These are phyloP conservation scores for Neosilurus mollespiculum DNA, from an alignment of 2,797 vertebrate species.

Conservation along the genomic window DNA sequence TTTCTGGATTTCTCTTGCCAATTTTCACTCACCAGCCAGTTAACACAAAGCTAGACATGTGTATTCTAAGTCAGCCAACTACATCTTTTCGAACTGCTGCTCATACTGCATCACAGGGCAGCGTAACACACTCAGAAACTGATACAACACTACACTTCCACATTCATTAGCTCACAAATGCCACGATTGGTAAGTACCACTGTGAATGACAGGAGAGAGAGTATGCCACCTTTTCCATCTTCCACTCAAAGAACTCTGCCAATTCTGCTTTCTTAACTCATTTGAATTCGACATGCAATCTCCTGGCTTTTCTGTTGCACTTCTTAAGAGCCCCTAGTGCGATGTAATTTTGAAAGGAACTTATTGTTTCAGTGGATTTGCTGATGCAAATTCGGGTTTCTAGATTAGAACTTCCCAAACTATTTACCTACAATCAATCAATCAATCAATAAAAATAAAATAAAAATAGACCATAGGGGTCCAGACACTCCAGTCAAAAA, in stretches of 20 bases:
- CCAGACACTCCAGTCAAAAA: too few relatives aligned
- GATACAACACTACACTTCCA: neutral
- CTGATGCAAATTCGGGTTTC: neutral
- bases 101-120: neutral
- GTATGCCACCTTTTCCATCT: too few relatives aligned
- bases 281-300: conserved; percentile 1
- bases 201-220: neutral
- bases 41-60: neutral
- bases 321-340: neutral
- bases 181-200: neutral
- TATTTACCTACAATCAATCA: too few relatives aligned
- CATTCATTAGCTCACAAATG: neutral
- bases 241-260: too few relatives aligned
- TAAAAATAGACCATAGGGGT: too few relatives aligned
- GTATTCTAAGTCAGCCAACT: neutral
- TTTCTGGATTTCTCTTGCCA: neutral
- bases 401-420: neutral
- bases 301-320: neutral
- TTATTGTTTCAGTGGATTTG: neutral
- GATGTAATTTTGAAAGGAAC: neutral
- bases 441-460: too few relatives aligned
- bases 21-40: neutral
- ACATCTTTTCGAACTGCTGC: neutral
- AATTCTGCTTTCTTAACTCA: neutral
- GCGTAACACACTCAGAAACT: neutral